A percentile compares a stretch with the other conserved stretches of the same genome.
phyloP scores from a whole-genome alignment of 2,113 vertebrate genomes.

The Gymnobelideus leadbeateri region DNA sequence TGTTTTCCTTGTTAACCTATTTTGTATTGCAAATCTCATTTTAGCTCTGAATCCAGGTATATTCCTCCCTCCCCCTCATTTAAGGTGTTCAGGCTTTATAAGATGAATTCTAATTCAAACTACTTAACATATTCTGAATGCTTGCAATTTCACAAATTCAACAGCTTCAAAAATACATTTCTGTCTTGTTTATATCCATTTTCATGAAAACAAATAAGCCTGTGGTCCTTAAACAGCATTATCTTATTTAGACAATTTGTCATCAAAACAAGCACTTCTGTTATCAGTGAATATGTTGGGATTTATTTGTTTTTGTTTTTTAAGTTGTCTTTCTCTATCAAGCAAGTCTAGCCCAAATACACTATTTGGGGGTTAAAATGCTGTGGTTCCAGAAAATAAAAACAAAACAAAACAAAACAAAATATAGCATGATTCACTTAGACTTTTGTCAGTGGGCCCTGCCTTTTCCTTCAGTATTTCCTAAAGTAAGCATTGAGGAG shows the following conservation, averaged over 20 bases:
- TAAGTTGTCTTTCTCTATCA: constrained; percentile 13
- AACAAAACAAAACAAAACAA: not conserved
- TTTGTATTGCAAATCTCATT: constrained; percentile 56
- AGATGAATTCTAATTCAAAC: constrained; percentile 40
- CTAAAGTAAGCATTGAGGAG: constrained; percentile 29
- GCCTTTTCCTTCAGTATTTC: not conserved
- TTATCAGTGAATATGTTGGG: too few species aligned
- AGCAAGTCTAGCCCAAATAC: not conserved
- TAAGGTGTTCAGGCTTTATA: not conserved
- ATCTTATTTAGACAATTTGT: constrained; percentile 34
- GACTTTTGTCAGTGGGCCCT: not conserved
- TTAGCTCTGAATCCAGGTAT: not conserved
- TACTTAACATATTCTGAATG: constrained; percentile 46
- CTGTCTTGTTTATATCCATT: constrained; percentile 27
- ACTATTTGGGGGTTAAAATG: not conserved
- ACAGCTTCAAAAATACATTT: constrained; percentile 15
- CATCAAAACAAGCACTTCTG: not conserved
- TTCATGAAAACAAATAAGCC: constrained; percentile 50
- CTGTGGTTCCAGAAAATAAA: not conserved
- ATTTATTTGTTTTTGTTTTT: not conserved
- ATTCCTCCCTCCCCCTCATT: not conserved
- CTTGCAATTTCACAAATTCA: constrained; percentile 49
- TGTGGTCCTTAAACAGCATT: constrained; percentile 17
- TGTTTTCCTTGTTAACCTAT: constrained; percentile 55
- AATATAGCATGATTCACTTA: not conserved